A percentile compares a stretch with the other conserved stretches of the same genome.
These are phyloP conservation scores for Emydura subglobosa DNA, from an alignment of 2,113 vertebrate species.

Conservation along the genomic window DNA sequence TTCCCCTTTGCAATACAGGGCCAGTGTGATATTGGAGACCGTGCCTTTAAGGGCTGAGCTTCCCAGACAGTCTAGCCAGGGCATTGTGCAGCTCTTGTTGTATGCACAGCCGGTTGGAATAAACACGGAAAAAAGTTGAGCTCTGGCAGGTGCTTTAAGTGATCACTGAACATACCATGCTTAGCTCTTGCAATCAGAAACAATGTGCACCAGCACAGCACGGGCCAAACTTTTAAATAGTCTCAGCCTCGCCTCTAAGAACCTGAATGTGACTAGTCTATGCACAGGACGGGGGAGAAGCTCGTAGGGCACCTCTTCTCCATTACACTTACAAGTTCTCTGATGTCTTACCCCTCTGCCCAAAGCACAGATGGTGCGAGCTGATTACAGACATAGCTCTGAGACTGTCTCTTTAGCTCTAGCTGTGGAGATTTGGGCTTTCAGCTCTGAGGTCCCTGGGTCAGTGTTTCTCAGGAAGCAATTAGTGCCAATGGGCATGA, in stretches of 20 bases:
- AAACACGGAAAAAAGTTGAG: neutral
- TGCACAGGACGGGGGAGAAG: too few species aligned
- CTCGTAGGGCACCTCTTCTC: neutral
- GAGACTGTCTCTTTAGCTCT: neutral
- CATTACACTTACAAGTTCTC: neutral
- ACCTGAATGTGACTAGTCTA: neutral
- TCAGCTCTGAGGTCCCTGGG: neutral
- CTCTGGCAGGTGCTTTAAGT: too few species aligned
- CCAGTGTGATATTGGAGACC: neutral
- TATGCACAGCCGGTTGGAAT: neutral
- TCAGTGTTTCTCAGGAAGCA: neutral
- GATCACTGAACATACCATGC: too few species aligned
- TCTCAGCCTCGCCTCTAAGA: neutral
- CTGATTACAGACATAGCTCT: neutral
- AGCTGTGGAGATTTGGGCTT: neutral
- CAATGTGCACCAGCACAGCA: too few species aligned
- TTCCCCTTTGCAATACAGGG: neutral
- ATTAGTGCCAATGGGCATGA: too few species aligned
- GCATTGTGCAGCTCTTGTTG: neutral
- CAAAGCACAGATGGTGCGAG: neutral
- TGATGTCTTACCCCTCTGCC: neutral
- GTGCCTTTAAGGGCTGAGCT: neutral
- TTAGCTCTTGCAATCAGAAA: neutral
- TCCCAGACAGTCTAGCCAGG: neutral
- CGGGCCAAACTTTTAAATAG: neutral